Percentiles rank a stretch among this genome's conserved stretches.
Conservation (phyloP, 2,797 vertebrate species). For the Alectoris magna region DNA sequence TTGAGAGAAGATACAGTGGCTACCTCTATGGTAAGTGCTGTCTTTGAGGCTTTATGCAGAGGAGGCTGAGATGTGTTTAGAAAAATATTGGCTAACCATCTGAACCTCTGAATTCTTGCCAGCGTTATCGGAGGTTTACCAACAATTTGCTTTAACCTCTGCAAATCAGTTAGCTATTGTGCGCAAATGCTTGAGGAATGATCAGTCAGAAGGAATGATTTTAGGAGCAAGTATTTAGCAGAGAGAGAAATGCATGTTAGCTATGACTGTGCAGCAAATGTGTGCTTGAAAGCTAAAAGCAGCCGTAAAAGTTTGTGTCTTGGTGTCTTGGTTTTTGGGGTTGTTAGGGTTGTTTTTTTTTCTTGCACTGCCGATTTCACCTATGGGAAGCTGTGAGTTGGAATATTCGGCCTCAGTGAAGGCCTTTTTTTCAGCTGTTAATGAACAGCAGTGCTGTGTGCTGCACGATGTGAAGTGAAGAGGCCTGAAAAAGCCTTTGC, state of each 20-base stretch:
- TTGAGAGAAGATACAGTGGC: neutral
- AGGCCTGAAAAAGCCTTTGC: constrained; percentile 59
- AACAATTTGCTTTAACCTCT: neutral
- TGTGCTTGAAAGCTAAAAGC: constrained; percentile 58
- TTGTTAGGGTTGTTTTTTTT: neutral
- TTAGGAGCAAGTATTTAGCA: constrained; percentile 21
- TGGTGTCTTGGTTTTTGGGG: neutral
- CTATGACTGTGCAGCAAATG: constrained; percentile 41
- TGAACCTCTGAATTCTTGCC: neutral
- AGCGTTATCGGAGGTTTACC: neutral
- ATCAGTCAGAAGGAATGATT: constrained; percentile 1
- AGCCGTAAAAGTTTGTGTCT: constrained; percentile 14
- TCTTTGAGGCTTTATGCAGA: neutral
- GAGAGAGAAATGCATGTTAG: constrained; percentile 24
- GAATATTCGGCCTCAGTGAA: constrained; percentile 40
- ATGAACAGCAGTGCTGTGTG: constrained; percentile 67
- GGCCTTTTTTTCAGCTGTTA: constrained; percentile 62
- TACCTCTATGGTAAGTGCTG: neutral
- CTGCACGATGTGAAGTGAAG: constrained; percentile 55
- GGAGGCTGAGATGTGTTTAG: neutral
- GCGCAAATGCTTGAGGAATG: neutral
- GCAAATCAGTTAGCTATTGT: constrained; percentile 8
- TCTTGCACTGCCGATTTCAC: constrained; percentile 37
- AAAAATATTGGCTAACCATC: neutral
- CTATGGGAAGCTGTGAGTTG: constrained; percentile 40